Conservation (phyloP, 1,140 invertebrate genomes). For the Caerostris darwini region DNA sequence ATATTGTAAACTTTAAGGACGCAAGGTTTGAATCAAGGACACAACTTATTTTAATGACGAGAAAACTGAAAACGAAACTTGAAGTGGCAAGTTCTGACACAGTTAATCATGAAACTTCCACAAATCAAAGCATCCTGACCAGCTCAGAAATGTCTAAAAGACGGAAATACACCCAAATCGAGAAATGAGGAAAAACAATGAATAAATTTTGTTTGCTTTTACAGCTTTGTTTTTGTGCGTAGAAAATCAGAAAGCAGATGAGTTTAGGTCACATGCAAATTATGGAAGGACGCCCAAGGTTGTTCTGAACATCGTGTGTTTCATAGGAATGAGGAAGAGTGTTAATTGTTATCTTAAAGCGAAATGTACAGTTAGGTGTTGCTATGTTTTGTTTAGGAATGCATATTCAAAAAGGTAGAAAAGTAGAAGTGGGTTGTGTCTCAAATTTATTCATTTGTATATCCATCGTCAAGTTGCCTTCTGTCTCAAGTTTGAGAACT, state of each 20-base stretch:
- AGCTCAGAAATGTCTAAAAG: background rate
- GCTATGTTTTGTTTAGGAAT: slow-evolving; percentile 5
- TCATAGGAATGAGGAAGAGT: background rate
- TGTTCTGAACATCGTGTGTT: background rate
- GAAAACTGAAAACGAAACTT: background rate
- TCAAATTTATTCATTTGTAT: background rate
- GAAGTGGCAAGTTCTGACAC: background rate
- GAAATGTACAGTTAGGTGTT: background rate
- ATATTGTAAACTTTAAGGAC: too few relatives aligned
- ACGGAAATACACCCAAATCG: background rate
- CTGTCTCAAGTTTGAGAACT: background rate
- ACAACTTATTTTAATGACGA: too few relatives aligned
- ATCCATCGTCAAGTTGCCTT: background rate
- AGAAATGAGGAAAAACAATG: slow-evolving; percentile 13
- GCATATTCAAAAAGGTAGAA: background rate
- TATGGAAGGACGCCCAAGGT: slow-evolving; percentile 14
- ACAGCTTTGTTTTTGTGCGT: background rate
- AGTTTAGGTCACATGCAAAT: background rate
- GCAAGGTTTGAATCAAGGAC: too few relatives aligned
- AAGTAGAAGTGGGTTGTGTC: background rate
- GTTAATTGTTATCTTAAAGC: background rate
- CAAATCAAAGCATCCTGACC: background rate
- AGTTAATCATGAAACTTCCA: background rate
- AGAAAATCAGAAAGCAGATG: background rate
- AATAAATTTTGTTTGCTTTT: background rate